phyloP scores from a whole-genome alignment of 1,140 invertebrate genomes.

The Nylanderia fulva region DNA sequence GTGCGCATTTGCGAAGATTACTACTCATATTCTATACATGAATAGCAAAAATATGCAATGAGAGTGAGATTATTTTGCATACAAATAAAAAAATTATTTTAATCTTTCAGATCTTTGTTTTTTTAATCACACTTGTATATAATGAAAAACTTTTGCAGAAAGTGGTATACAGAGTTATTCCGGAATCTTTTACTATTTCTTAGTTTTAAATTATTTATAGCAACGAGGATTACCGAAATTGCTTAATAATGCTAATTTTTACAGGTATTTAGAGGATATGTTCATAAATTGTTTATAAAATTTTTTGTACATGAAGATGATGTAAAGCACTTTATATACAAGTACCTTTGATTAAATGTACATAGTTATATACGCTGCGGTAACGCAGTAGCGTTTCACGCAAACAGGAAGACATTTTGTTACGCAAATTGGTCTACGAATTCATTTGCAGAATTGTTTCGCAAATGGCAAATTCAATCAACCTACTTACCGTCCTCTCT shows the following conservation, averaged over 20 bases:
- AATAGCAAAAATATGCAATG: background rate
- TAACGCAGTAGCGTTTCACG: background rate
- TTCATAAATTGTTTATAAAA: background rate
- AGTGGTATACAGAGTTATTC: background rate
- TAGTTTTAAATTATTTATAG: background rate
- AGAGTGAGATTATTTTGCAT: background rate
- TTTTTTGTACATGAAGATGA: background rate
- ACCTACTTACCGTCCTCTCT: conserved; percentile 37
- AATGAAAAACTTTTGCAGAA: background rate
- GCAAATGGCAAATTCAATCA: conserved; percentile 49
- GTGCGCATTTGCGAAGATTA: background rate
- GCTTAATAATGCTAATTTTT: background rate
- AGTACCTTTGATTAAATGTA: conserved; percentile 33
- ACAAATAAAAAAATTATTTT: conserved; percentile 17
- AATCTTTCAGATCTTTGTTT: background rate
- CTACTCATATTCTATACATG: conserved; percentile 14
- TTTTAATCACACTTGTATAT: background rate
- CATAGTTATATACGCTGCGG: conserved; percentile 24
- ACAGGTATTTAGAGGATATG: background rate
- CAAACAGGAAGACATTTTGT: conserved; percentile 37
- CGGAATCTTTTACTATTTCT: background rate
- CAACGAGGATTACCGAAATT: background rate
- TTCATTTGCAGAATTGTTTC: conserved; percentile 47
- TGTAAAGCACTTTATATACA: conserved; percentile 16
- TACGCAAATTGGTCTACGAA: conserved; percentile 48